These are phyloP conservation scores for Acromyrmex charruanus DNA, from an alignment of 1,140 invertebrate genomes.

Conservation along the genomic window DNA sequence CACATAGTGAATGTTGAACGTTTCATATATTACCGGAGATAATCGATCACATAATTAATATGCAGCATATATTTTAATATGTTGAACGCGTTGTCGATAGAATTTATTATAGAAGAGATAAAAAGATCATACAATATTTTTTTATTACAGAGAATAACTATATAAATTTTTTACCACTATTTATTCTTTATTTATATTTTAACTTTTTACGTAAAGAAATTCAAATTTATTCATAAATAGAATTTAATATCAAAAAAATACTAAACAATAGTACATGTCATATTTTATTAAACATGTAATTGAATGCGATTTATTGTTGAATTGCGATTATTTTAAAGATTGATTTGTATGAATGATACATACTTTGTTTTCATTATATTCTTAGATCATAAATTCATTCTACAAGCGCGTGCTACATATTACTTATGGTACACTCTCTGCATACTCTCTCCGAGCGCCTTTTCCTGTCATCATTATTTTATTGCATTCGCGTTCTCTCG, in stretches of 20 bases:
- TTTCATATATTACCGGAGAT: background rate
- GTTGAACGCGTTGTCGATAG: background rate
- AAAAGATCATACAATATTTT: background rate
- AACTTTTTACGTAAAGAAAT: background rate
- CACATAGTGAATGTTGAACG: background rate
- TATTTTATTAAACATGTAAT: background rate
- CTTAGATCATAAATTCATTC: constrained; percentile 5
- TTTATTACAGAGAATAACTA: background rate
- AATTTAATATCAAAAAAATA: background rate
- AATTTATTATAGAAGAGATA: background rate
- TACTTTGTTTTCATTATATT: background rate
- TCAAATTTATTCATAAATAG: background rate
- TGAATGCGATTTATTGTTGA: background rate
- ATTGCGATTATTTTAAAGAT: constrained; percentile 5
- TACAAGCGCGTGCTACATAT: background rate
- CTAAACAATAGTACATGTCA: background rate
- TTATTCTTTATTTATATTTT: background rate
- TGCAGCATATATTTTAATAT: background rate
- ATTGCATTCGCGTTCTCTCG: constrained; percentile 8
- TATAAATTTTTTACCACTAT: background rate
- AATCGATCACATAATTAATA: background rate
- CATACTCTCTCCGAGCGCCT: background rate
- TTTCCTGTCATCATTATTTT: constrained; percentile 37
- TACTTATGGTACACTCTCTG: constrained; percentile 3
- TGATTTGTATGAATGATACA: background rate